phyloP scores from a whole-genome alignment of 2,113 vertebrate species.

The Propithecus coquereli region DNA sequence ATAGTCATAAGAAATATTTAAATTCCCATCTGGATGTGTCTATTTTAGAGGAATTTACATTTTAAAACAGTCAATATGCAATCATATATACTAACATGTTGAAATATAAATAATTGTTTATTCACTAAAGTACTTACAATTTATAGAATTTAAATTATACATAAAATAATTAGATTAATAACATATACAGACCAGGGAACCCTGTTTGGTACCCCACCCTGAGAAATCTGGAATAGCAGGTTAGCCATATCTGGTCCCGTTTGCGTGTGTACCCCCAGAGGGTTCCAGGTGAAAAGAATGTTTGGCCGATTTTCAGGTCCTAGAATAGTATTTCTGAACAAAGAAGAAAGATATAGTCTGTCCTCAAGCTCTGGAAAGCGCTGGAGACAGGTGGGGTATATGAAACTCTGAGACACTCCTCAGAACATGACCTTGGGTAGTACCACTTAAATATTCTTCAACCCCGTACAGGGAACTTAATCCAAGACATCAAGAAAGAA shows the following conservation, averaged over 20 bases:
- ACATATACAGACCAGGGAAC: neutral
- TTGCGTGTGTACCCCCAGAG: neutral
- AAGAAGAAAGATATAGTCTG: neutral
- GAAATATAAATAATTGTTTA: neutral
- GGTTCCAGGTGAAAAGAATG: neutral
- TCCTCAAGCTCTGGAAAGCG: neutral
- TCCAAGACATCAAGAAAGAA: neutral
- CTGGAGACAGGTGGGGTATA: neutral
- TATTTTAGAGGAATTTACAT: neutral
- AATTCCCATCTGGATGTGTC: neutral
- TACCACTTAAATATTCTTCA: neutral
- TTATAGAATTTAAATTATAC: neutral
- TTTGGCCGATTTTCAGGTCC: neutral
- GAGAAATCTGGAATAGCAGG: neutral
- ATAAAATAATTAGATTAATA: neutral
- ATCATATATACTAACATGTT: neutral
- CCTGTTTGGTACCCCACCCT: neutral
- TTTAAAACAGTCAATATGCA: neutral
- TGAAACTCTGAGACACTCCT: neutral
- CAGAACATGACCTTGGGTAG: neutral
- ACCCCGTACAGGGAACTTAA: neutral
- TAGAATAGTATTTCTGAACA: neutral
- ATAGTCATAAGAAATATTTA: neutral
- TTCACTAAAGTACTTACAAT: neutral
- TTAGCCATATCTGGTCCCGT: neutral